Percentiles rank a stretch among this genome's conserved stretches.
Conservation (phyloP, 2,113 vertebrate species). For the Poicephalus meyeri region DNA sequence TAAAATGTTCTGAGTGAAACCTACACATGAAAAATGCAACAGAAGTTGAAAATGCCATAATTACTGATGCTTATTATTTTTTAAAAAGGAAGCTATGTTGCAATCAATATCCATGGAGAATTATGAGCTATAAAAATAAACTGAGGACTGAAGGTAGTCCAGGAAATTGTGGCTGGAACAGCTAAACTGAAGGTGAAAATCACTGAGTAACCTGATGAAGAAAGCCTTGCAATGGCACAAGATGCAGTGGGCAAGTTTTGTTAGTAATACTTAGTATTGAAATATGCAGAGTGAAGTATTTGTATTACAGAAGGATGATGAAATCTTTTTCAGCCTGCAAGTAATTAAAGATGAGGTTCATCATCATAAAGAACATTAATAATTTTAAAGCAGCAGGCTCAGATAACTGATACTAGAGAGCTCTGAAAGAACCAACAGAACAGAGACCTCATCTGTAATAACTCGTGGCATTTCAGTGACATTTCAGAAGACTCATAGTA, state of each 20-base stretch:
- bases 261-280: neutral
- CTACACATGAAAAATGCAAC: slow-evolving; percentile 12
- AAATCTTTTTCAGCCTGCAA: neutral
- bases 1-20: neutral
- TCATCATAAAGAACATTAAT: neutral
- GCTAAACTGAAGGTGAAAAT: neutral
- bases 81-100: neutral
- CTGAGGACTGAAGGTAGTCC: neutral
- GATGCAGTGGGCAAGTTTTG: neutral
- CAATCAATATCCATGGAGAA: neutral
- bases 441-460: neutral
- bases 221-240: neutral
- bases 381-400: neutral
- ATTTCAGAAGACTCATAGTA: neutral
- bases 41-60: neutral
- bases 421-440: neutral
- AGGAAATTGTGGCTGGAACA: neutral
- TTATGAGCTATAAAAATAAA: neutral
- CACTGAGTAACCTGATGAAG: neutral
- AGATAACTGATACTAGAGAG: neutral
- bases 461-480: neutral
- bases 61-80: neutral
- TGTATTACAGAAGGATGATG: neutral
- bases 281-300: neutral
- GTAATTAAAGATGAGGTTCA: neutral